Percentiles rank a stretch among this genome's conserved stretches.
phyloP scores from a whole-genome alignment of 2,113 vertebrate species.

The Motacilla tschutschensis region DNA sequence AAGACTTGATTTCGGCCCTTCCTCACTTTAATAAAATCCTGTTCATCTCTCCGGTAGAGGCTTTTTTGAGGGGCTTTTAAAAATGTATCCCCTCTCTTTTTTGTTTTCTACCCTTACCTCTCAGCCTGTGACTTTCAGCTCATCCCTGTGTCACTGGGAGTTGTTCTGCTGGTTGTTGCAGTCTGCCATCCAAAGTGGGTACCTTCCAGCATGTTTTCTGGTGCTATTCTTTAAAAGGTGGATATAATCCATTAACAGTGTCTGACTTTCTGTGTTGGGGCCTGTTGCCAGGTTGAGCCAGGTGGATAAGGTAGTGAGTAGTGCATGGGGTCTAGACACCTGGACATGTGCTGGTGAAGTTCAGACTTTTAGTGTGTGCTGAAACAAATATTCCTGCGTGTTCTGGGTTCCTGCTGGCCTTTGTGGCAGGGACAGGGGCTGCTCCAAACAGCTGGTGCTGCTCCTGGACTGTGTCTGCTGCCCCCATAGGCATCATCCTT shows the following conservation, averaged over 20 bases:
- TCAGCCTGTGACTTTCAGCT: background rate
- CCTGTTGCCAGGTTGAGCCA: background rate
- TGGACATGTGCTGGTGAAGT: accelerated
- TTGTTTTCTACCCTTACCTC: background rate
- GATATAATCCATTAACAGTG: background rate
- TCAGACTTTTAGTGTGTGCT: background rate
- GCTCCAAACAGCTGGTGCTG: background rate
- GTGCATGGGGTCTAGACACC: accelerated
- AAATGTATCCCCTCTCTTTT: background rate
- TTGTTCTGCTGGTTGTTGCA: background rate
- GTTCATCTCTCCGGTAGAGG: background rate
- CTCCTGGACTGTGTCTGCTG: background rate
- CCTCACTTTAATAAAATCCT: background rate
- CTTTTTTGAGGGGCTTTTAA: background rate
- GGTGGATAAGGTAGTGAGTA: background rate
- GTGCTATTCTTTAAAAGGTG: background rate
- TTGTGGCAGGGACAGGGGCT: background rate
- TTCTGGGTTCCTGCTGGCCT: background rate
- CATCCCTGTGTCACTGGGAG: background rate
- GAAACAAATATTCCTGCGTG: accelerated
- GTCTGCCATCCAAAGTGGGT: background rate
- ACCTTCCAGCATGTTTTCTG: background rate
- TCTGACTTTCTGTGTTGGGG: background rate
- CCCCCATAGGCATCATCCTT: accelerated
- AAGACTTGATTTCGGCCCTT: background rate